Evolutionary conservation across 2,797 vertebrate species (phyloP).

Genomic region (Psittacula echo): DNA sequence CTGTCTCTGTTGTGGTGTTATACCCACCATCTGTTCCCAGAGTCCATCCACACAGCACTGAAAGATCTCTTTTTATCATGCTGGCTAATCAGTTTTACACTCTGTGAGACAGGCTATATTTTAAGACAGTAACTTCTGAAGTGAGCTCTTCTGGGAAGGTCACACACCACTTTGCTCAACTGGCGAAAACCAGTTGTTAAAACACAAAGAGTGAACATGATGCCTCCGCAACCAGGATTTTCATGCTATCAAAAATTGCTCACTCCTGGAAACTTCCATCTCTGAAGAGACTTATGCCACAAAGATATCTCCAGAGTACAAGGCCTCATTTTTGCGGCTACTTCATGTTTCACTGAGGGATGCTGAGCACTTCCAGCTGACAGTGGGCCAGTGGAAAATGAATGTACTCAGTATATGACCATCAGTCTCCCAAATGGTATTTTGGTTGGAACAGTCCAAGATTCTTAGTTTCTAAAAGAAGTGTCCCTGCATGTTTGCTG

Average conservation of each 20-base stretch:
- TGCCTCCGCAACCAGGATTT: not conserved
- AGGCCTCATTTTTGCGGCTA: not conserved
- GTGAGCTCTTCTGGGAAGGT: not conserved
- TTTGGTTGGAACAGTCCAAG: not conserved
- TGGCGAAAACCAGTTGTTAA: not conserved
- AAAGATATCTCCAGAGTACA: not conserved
- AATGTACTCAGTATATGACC: not conserved
- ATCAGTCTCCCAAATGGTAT: not conserved
- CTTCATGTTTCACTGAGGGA: not conserved
- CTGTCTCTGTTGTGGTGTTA: not conserved
- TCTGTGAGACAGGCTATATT: not conserved
- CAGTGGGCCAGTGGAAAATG: not conserved
- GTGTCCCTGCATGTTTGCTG: not conserved
- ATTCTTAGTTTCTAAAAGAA: not conserved
- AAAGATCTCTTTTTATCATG: not conserved
- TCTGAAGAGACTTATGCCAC: not conserved
- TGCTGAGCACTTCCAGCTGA: not conserved
- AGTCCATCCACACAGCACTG: not conserved
- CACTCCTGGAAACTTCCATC: not conserved
- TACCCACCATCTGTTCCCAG: not conserved
- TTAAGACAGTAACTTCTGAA: not conserved
- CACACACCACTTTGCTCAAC: not conserved
- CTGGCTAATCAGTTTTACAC: not conserved
- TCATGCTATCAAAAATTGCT: not conserved
- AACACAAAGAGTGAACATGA: not conserved